phyloP scores from a whole-genome alignment of 2,113 vertebrate genomes.

The Perca schrenkii region DNA sequence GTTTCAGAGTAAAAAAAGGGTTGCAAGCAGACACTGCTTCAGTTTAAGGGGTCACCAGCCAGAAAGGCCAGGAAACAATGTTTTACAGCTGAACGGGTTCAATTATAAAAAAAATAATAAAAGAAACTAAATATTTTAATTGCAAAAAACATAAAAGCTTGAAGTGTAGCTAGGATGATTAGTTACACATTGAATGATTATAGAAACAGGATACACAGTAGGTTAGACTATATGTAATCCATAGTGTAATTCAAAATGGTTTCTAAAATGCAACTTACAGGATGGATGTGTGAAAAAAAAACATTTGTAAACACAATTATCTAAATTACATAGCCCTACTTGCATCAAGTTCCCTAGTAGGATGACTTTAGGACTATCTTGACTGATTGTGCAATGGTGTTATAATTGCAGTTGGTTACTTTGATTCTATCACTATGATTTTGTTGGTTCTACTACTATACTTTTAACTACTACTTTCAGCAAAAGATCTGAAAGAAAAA shows the following conservation, averaged over 20 bases:
- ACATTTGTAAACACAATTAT: background rate
- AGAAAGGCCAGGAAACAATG: background rate
- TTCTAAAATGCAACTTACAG: background rate
- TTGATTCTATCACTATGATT: background rate
- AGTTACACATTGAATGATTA: no score
- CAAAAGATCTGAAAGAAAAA: no score
- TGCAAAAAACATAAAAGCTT: background rate
- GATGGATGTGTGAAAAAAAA: background rate
- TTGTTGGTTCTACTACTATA: no score
- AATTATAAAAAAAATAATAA: background rate
- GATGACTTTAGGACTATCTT: background rate
- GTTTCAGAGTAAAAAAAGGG: no score
- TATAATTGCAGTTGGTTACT: background rate
- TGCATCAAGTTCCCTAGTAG: background rate
- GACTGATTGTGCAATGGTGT: background rate
- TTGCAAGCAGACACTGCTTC: no score
- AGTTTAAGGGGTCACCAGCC: no score
- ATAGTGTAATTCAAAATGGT: no score
- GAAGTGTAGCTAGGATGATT: background rate
- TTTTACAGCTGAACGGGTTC: background rate
- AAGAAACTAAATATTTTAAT: background rate
- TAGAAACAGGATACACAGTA: no score
- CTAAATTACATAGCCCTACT: no score
- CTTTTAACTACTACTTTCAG: no score
- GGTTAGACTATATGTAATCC: no score